Conservation (phyloP, 2,888 invertebrate genomes). For the Sarcophaga carnaria region DNA sequence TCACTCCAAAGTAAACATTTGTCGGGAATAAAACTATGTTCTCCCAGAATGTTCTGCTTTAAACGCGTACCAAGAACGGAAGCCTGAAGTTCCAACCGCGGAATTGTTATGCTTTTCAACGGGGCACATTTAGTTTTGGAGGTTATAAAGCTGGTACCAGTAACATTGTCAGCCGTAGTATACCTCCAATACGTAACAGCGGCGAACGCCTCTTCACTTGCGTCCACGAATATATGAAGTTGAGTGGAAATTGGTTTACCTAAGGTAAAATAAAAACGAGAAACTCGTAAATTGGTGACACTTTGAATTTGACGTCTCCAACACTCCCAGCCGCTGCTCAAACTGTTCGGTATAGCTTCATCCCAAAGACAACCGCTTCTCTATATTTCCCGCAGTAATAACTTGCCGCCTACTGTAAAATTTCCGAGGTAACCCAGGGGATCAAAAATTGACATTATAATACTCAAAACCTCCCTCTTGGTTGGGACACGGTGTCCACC, state of each 20-base stretch:
- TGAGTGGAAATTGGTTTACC: constrained; percentile 13
- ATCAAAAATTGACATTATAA: constrained; percentile 50
- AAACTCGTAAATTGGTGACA: constrained; percentile 18
- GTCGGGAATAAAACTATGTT: not conserved
- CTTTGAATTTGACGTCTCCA: constrained; percentile 32
- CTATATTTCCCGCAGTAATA: constrained; percentile 36
- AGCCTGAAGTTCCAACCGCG: too few relatives aligned
- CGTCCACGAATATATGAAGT: constrained; percentile 55
- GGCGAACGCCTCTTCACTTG: constrained; percentile 44
- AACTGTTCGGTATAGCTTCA: constrained; percentile 21
- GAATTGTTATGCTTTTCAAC: constrained; percentile 22
- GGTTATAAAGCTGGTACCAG: constrained; percentile 32
- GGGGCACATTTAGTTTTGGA: constrained; percentile 54
- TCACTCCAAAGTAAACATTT: constrained; percentile 22
- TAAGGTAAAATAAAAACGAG: constrained; percentile 31
- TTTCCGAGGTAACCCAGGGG: constrained; percentile 30
- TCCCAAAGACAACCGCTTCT: constrained; percentile 25
- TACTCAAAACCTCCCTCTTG: constrained; percentile 37
- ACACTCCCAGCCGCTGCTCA: constrained; percentile 29
- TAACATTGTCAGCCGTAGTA: not conserved
- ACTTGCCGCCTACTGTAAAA: constrained; percentile 20
- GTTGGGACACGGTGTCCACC: constrained; percentile 25
- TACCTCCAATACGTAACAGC: constrained; percentile 47
- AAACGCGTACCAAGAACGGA: too few relatives aligned
- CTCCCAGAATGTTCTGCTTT: constrained; percentile 5